These are phyloP conservation scores for Cerceris ruficornis DNA, from an alignment of 2,888 invertebrate species.

Conservation along the genomic window DNA sequence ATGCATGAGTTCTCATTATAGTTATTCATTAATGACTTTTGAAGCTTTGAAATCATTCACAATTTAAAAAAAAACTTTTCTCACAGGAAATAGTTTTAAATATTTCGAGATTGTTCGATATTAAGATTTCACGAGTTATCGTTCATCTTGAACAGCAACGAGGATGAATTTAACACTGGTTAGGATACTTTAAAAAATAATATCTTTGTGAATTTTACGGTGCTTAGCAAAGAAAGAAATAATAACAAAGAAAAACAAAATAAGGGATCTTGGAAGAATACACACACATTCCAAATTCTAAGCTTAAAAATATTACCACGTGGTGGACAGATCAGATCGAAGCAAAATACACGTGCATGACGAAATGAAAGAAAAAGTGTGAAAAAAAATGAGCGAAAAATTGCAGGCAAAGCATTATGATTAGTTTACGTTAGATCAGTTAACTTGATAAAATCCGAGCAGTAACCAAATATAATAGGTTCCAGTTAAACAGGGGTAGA, in stretches of 20 bases:
- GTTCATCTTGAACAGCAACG: no score
- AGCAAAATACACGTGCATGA: neutral
- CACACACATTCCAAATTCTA: neutral
- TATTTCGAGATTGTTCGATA: no score
- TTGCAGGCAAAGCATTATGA: slow-evolving; percentile 25
- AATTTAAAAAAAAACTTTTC: no score
- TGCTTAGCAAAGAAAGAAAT: no score
- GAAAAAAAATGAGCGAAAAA: slow-evolving; percentile 8
- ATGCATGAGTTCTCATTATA: no score
- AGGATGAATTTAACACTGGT: no score
- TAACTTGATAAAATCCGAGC: slow-evolving; percentile 37
- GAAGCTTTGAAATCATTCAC: no score
- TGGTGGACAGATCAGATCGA: neutral
- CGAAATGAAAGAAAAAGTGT: neutral
- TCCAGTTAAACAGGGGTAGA: slow-evolving; percentile 42
- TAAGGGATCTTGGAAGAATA: neutral
- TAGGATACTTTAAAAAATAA: no score
- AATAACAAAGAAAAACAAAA: neutral
- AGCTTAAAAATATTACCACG: neutral
- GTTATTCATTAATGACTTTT: no score
- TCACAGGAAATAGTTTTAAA: no score
- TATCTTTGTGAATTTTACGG: no score
- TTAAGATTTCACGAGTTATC: no score
- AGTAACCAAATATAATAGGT: slow-evolving; percentile 48
- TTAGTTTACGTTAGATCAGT: slow-evolving; percentile 39